phyloP scores from a whole-genome alignment of 92 coral and sea anemone species.

The Epizoanthus illoricatus region DNA sequence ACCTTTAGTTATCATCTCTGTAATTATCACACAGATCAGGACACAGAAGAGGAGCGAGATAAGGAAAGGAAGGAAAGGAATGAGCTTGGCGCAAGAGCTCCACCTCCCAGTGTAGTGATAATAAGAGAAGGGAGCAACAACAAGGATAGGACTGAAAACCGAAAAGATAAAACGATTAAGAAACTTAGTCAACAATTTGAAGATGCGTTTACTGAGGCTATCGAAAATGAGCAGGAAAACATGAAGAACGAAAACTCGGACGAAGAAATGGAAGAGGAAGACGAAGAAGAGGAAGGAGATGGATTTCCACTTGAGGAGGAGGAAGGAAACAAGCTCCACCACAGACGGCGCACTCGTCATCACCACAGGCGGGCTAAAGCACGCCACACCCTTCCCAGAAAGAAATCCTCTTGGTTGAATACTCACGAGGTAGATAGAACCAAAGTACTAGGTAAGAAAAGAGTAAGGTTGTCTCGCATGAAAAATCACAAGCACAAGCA shows the following conservation, averaged over 20 bases:
- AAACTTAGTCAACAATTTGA: constrained; percentile 55
- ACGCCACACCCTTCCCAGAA: constrained; percentile 22
- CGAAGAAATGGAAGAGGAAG: neutral
- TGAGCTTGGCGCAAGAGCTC: neutral
- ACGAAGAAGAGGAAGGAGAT: neutral
- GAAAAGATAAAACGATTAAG: constrained; percentile 53
- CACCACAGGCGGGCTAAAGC: neutral
- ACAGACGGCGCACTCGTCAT: constrained; percentile 3
- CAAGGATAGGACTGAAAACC: neutral
- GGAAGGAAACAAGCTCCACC: neutral
- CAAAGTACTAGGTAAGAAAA: neutral
- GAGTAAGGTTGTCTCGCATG: neutral
- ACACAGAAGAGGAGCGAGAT: neutral
- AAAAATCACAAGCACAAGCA: neutral
- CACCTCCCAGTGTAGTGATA: constrained; percentile 57
- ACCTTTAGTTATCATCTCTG: neutral
- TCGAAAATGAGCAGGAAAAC: constrained; percentile 46
- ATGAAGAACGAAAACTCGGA: constrained; percentile 3
- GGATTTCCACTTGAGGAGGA: neutral
- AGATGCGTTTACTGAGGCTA: constrained; percentile 62
- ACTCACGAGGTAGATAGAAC: neutral
- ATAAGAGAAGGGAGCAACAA: constrained; percentile 45
- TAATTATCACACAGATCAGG: constrained; percentile 12
- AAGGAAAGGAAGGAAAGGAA: neutral
- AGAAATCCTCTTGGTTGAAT: neutral